Conservation (phyloP, 1,140 invertebrate species). For the Euura lappo region DNA sequence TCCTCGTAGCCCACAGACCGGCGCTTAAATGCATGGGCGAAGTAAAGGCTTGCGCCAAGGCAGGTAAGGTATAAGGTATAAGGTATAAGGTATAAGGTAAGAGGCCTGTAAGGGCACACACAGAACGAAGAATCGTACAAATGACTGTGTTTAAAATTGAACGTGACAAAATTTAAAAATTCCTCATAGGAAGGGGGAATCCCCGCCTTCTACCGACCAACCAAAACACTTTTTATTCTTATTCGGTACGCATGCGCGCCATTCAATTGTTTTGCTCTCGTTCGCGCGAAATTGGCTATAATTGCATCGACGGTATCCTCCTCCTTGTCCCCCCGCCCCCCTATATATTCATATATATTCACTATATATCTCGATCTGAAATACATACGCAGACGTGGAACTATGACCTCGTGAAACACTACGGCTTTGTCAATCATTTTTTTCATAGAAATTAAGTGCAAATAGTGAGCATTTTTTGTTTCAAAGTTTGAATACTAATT, state of each 20-base stretch:
- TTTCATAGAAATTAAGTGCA: no score
- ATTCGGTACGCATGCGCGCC: constrained; percentile 32
- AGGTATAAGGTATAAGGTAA: constrained; percentile 30
- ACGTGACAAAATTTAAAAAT: constrained; percentile 63
- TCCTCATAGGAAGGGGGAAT: constrained; percentile 22
- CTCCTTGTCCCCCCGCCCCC: background rate
- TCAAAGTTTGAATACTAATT: no score
- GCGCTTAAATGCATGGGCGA: background rate
- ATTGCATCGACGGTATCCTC: constrained; percentile 31
- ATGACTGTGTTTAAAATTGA: constrained; percentile 62
- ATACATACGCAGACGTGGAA: no score
- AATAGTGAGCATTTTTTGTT: no score
- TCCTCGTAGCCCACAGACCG: background rate
- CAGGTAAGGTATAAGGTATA: constrained; percentile 17
- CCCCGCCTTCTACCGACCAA: constrained; percentile 15
- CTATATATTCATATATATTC: background rate
- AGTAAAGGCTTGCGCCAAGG: background rate
- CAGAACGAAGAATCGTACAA: constrained; percentile 47
- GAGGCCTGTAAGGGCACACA: constrained; percentile 11
- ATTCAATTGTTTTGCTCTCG: constrained; percentile 43
- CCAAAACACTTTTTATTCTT: constrained; percentile 8
- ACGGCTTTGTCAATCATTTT: no score
- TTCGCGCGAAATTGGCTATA: constrained; percentile 46
- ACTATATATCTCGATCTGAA: no score
- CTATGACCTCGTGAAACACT: no score